phyloP scores from a whole-genome alignment of 2,113 vertebrate species.

The Platycercus adscitus region DNA sequence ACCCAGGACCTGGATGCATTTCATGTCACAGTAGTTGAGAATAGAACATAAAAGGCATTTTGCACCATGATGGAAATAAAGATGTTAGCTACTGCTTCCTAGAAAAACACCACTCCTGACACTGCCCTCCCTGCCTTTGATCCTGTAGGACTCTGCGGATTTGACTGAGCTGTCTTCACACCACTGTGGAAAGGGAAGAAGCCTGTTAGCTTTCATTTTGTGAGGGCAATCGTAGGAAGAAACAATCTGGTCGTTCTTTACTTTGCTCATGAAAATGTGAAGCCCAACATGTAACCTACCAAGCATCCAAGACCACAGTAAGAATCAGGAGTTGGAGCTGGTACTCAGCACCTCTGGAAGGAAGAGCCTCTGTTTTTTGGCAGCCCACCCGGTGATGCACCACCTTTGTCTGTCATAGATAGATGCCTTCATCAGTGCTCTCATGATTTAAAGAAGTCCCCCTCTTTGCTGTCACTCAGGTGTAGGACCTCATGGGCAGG shows the following conservation, averaged over 20 bases:
- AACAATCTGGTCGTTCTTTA: neutral
- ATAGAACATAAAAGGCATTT: neutral
- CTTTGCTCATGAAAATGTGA: neutral
- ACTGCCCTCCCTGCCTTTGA: neutral
- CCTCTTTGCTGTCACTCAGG: neutral
- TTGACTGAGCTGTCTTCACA: neutral
- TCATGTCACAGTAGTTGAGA: neutral
- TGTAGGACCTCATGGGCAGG: neutral
- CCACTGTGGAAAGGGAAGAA: neutral
- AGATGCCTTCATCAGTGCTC: accelerated
- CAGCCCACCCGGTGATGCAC: neutral
- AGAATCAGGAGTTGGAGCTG: neutral
- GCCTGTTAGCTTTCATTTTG: neutral
- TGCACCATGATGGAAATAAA: neutral
- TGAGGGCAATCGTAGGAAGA: neutral
- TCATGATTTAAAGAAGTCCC: neutral
- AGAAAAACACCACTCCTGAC: neutral
- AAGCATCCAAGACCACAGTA: neutral
- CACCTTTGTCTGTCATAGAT: neutral
- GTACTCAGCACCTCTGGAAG: neutral
- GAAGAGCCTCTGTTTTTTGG: neutral
- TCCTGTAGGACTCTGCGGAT: neutral
- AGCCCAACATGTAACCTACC: neutral
- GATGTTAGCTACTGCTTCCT: neutral
- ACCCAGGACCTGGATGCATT: neutral